Evolutionary conservation across 2,797 vertebrate species (phyloP), one percentile per base, ranked within the genome.

Genomic region (Emydoidea blandingii): DNA sequence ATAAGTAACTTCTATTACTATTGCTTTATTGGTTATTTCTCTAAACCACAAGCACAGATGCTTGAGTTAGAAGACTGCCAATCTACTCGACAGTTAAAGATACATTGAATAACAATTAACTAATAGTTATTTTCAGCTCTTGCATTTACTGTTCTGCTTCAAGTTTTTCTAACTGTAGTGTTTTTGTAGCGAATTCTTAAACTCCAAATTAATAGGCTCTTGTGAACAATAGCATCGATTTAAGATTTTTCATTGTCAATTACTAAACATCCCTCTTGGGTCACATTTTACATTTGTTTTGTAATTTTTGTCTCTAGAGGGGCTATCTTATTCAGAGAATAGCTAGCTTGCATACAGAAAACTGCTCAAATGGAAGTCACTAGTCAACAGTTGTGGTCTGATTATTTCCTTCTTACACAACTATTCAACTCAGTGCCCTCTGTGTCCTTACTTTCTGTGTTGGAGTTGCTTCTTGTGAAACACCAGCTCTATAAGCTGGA

Each of bases 11-110:
- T 47, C 50, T 72, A 6, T 23, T 72, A 72, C n/a, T 72, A 12
- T 72, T 62, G 59, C 59, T 96, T 95, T 95, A 90, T 96, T 95
- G 76, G 3, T 91, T 85, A 88, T 80, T 96, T 92, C 78, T 92
- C 93, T 83, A 94, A 91, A 83, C 81, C 65, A 41, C 91, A 92
- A 88, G 27, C 44, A 94, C 54, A 80, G 81, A 37, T 79, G 44
- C 41, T 89, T 6, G 47, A 86, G 95, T 88, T 85, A 88, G 90
- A 91, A 96, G 92, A 52, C 21, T 62, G 53, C 82, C 81, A 83
- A 79, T 62, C 6, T 88, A 92, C 91, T 96, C 92, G 93, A 91
- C 96, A 92, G 85, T 80, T 94, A 62, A 65, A 84, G 49, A 52
- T 1, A 0, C 37, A 84, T 50, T 47, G 87, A 87, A 82, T 57